Base-by-base conservation (phyloP, 2,797 vertebrate genomes). In the Triplophysa bombifrons region DNA sequence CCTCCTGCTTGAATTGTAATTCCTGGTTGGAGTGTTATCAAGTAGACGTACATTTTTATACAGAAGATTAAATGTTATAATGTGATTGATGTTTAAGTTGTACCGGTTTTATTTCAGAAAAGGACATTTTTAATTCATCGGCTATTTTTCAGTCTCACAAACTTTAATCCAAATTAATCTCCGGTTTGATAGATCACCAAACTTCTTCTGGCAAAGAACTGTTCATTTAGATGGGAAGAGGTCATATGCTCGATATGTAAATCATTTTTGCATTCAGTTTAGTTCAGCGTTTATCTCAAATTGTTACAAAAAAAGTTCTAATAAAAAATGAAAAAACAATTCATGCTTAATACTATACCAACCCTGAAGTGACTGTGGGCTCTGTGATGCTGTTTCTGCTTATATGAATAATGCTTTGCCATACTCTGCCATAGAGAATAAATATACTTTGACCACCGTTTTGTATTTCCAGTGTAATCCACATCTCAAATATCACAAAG, bases 391-490 rank as follows among this genome's bases (percentile, higher is more conserved):
- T 60, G 27, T 12, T 30, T 14, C 3, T 17, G 8, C 8, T 3
- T 1, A 19, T 55, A 34, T 34, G 25, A 63, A 63, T 34, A 63
- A 34, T 27, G 11, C 4, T 14, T 27, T 13, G 22, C 22, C 25
- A 60, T 34, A 10, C 53, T 25, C 22, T 60, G 12, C 56, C 22
- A 7, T 60, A 60, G 27, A 30, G 61, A 34, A 64, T 64, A 64
- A 64, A 63, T 16, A 51, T 3, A 41, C 22, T n/a, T 55, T 75
- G 64, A 76, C 56, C 76, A 67, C 66, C 72, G 34, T 46, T 27
- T 13, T 44, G 41, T 17, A 65, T 71, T 80, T 50, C 51, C 61
- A 20, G 66, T 78, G 53, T 22, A 30, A 67, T 72, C 74, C 38
- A 61, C 64, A 80, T 74, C 58, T 74, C 55, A 25, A 64, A 55